These are phyloP conservation scores for Brachyhypopomus gauderio DNA, from an alignment of 2,113 vertebrate genomes.

Conservation along the genomic window DNA sequence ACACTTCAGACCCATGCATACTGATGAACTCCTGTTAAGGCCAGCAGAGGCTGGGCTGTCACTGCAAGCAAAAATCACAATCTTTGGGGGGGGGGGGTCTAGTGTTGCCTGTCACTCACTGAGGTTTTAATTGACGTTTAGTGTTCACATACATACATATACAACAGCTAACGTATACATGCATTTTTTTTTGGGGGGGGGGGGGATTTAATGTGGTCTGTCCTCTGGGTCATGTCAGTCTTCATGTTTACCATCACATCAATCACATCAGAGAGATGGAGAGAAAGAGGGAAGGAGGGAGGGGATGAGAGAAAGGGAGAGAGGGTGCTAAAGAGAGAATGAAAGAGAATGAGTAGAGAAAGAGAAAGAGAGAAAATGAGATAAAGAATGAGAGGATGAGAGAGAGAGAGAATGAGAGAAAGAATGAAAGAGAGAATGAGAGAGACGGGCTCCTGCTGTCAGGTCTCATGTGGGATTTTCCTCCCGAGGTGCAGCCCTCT, in stretches of 20 bases:
- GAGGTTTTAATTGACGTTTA: background rate
- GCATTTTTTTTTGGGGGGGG: background rate
- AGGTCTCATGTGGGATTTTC: constrained; percentile 23
- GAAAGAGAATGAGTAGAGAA: too few relatives aligned
- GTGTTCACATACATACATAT: background rate
- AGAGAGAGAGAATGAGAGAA: background rate
- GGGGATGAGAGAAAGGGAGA: too few relatives aligned
- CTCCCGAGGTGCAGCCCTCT: background rate
- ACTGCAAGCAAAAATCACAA: constrained; percentile 4
- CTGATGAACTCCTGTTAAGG: constrained; percentile 39
- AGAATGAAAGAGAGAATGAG: too few relatives aligned
- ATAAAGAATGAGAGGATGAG: background rate
- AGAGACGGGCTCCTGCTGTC: constrained; percentile 42
- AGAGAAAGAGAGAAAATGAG: background rate
- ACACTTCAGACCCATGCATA: constrained; percentile 45
- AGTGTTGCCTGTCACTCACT: constrained; percentile 19
- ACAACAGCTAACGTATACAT: background rate
- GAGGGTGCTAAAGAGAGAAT: background rate
- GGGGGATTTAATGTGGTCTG: constrained; percentile 15
- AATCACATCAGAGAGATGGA: constrained; percentile 22
- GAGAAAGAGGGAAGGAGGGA: background rate
- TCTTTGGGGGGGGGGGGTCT: background rate
- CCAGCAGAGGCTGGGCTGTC: background rate
- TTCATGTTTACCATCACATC: constrained; percentile 44
- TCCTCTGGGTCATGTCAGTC: constrained; percentile 48